Evolutionary conservation across 2,113 vertebrate genomes (phyloP).

Genomic region (Perccottus glenii): DNA sequence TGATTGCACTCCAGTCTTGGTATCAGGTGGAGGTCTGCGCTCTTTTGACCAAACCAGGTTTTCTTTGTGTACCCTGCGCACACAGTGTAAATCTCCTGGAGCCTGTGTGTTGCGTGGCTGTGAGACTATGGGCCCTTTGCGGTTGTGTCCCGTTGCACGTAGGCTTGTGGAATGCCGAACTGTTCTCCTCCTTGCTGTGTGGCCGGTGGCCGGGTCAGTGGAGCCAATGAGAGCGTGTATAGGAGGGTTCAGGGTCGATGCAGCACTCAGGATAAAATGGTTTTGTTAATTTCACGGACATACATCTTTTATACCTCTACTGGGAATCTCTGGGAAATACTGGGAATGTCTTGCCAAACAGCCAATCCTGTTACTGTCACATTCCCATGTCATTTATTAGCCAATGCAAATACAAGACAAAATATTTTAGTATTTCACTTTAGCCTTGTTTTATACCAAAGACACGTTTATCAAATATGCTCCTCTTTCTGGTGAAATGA

Average conservation of each 20-base stretch:
- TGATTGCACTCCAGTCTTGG: slow-evolving; percentile 30
- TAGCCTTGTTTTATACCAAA: slow-evolving; percentile 24
- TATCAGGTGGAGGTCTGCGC: slow-evolving; percentile 12
- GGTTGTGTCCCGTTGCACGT: slow-evolving; percentile 65
- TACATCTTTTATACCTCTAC: background rate
- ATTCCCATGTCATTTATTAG: slow-evolving; percentile 55
- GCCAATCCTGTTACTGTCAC: slow-evolving; percentile 20
- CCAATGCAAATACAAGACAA: slow-evolving; percentile 37
- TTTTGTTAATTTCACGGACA: slow-evolving; percentile 11
- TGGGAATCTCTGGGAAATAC: background rate
- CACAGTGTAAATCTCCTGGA: slow-evolving; percentile 18
- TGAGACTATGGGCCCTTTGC: slow-evolving; percentile 30
- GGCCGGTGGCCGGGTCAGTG: slow-evolving; percentile 55
- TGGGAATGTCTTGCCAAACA: slow-evolving; percentile 4
- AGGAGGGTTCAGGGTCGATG: slow-evolving; percentile 40
- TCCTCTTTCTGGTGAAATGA: slow-evolving; percentile 38
- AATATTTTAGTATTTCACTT: slow-evolving; percentile 20
- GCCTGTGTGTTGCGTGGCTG: slow-evolving; percentile 41
- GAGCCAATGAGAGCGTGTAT: slow-evolving; percentile 42
- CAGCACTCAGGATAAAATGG: slow-evolving; percentile 27
- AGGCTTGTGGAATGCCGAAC: slow-evolving; percentile 68
- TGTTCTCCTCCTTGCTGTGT: slow-evolving; percentile 38
- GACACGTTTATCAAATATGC: slow-evolving; percentile 52
- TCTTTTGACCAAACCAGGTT: slow-evolving; percentile 12
- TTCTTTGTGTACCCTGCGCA: background rate